These are phyloP conservation scores for Pluvialis apricaria DNA, from an alignment of 2,113 vertebrate species.

Conservation along the genomic window DNA sequence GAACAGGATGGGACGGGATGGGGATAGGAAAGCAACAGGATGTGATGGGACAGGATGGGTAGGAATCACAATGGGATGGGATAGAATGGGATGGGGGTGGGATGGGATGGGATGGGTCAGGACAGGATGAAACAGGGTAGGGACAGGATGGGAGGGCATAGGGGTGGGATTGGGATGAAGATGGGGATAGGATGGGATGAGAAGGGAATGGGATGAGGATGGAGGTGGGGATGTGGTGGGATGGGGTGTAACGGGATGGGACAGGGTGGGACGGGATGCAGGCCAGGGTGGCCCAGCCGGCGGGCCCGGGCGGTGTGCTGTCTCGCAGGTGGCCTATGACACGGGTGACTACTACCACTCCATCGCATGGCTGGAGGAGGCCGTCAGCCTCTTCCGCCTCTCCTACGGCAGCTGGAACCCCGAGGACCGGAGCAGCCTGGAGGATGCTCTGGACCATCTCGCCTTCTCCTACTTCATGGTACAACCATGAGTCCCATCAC, in stretches of 20 bases:
- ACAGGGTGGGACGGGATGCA: background rate
- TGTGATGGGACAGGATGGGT: background rate
- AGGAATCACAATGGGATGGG: background rate
- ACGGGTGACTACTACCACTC: conserved; percentile 90
- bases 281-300: background rate
- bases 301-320: accelerated
- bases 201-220: too few species aligned
- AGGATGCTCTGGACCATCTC: conserved; percentile 89
- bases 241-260: too few species aligned
- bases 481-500: background rate
- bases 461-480: conserved; percentile 94
- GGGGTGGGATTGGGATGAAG: background rate
- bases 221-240: too few species aligned
- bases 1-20: background rate
- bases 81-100: background rate
- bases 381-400: conserved; percentile 82
- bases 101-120: background rate
- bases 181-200: background rate
- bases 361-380: conserved; percentile 89
- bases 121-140: background rate
- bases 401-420: conserved; percentile 78
- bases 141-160: too few species aligned
- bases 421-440: conserved; percentile 84
- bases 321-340: conserved; percentile 88
- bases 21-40: background rate